Evolutionary conservation across 2,113 vertebrate genomes (phyloP).

Genomic region (Tonatia bakeri): DNA sequence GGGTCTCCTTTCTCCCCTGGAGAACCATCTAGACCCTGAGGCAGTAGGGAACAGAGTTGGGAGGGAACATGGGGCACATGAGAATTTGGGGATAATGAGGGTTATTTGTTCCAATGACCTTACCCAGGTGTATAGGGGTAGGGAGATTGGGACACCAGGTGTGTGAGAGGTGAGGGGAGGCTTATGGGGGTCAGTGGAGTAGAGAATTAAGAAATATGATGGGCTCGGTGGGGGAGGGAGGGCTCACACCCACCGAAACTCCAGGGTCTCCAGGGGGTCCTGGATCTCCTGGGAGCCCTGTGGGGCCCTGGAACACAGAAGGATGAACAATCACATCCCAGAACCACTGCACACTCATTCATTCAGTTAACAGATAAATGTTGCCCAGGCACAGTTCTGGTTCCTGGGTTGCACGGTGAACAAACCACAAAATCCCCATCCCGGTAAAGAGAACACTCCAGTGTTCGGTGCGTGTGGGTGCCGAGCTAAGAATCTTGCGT

Average conservation of each 20-base stretch:
- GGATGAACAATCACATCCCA: not conserved
- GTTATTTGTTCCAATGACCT: not conserved
- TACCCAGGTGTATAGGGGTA: not conserved
- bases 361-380: too few species aligned
- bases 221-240: not conserved
- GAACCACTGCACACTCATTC: not conserved
- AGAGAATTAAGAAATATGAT: not conserved
- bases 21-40: slow-evolving; percentile 86
- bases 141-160: not conserved
- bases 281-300: slow-evolving; percentile 85
- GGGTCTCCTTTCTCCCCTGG: slow-evolving; percentile 88
- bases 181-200: not conserved
- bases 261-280: slow-evolving; percentile 87
- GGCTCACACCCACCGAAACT: slow-evolving; percentile 78
- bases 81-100: not conserved
- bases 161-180: not conserved
- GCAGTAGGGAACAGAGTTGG: slow-evolving; percentile 76
- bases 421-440: not conserved
- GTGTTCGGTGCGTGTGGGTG: accelerated
- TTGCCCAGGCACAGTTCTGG: not conserved
- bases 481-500: not conserved
- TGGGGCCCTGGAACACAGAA: slow-evolving; percentile 83
- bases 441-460: not conserved
- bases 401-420: not conserved
- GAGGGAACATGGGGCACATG: not conserved